Evolutionary conservation across 1,140 invertebrate genomes (phyloP), one percentile per base, ranked within the genome.

Genomic region (Heliconius eleuchia): DNA sequence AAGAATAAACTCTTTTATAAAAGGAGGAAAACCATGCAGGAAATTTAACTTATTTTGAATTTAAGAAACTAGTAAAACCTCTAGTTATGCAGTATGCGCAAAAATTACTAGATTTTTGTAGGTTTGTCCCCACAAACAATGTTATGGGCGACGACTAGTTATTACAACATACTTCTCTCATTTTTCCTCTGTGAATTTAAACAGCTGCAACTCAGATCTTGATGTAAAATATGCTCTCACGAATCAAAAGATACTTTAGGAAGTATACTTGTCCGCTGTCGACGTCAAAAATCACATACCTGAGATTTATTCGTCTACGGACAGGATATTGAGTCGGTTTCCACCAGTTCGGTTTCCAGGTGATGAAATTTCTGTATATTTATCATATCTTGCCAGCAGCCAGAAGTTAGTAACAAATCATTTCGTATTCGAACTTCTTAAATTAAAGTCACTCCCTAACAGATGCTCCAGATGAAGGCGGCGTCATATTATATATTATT

Each of bases 341-440:
- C 37, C 37, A 19, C 9, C 23, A 23, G 23, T 23, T 23, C 23
- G 23, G 23, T 23, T 42, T 18, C n/a, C 30, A 71, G 71, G 16
- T 71, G 71, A 71, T 39, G 71, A 71, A 39, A 71, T 39, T n/a
- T 39, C 71, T 39, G 37, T 71, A 37, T 71, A 71, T 71, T 39
- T 19, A 71, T 71, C 60, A 66, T 27, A 66, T 66, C 60, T 27
- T 18, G 13, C 23, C 27, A 66, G n/a, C n/a, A 8, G 60, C 27
- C 60, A 66, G 27, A 30, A 66, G 23, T 27, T 66, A 8, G 60
- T 16, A 16, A 30, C 11, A 66, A 30, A 66, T 6, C n/a, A 27
- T 60, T 37, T 6, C 5, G 34, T 34, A 34, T 37, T 37, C 5
- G 34, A 37, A 37, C 34, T 37, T 37, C 34, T 37, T 37, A 37